These are phyloP conservation scores for Papilio elwesi DNA, from an alignment of 2,888 invertebrate genomes.

Conservation along the genomic window DNA sequence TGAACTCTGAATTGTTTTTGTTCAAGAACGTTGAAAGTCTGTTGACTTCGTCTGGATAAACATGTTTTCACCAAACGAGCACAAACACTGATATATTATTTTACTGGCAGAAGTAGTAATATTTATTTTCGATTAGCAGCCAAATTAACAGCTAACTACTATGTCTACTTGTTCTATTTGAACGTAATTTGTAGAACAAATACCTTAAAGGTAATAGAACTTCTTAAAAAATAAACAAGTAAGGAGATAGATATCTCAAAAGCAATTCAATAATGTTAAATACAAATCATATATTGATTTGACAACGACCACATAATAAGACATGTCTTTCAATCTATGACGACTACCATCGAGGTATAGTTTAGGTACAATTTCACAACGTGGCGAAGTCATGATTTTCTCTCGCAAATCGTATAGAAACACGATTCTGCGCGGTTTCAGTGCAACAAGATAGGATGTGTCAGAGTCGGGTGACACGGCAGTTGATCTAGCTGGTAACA, in stretches of 20 bases:
- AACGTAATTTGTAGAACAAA: too few species aligned
- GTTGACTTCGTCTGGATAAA: slow-evolving; percentile 28
- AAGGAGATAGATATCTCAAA: too few species aligned
- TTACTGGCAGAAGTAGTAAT: slow-evolving; percentile 3
- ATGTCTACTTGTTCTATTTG: too few species aligned
- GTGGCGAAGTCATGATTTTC: slow-evolving; percentile 39
- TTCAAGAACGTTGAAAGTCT: slow-evolving; percentile 28
- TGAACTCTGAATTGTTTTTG: slow-evolving; percentile 27
- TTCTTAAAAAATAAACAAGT: too few species aligned
- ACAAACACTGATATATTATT: slow-evolving; percentile 18
- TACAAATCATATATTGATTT: too few species aligned
- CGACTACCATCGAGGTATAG: background rate
- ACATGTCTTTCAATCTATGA: background rate
- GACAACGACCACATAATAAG: too few species aligned
- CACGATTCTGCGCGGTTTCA: slow-evolving; percentile 52
- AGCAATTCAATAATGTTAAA: too few species aligned
- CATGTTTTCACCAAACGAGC: slow-evolving; percentile 30
- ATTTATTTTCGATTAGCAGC: slow-evolving; percentile 43
- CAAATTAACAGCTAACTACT: too few species aligned
- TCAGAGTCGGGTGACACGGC: slow-evolving; percentile 68
- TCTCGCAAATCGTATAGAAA: slow-evolving; percentile 44
- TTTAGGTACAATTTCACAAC: background rate
- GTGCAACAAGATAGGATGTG: slow-evolving; percentile 57
- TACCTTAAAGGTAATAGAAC: too few species aligned
- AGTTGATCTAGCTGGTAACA: slow-evolving; percentile 49